A percentile compares a stretch with the other conserved stretches of the same genome.
phyloP scores from a whole-genome alignment of 2,113 vertebrate species.

The Anas platyrhynchos region DNA sequence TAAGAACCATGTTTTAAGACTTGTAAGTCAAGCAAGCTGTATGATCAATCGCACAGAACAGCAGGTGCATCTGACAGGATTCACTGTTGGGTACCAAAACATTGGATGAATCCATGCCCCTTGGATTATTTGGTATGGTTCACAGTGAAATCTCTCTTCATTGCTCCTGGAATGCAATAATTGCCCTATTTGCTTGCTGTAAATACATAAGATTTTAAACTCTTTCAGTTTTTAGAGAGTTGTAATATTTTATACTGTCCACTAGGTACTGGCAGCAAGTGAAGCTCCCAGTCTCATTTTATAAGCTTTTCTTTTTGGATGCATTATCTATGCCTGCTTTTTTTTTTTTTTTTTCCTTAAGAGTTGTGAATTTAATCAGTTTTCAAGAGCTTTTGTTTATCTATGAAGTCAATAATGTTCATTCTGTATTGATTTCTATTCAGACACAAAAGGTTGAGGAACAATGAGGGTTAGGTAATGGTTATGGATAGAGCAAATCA shows the following conservation, averaged over 20 bases:
- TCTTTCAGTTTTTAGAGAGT: background rate
- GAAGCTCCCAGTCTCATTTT: background rate
- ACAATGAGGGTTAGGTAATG: background rate
- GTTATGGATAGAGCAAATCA: background rate
- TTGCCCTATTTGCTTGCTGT: accelerated
- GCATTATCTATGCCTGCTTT: background rate
- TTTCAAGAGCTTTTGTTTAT: background rate
- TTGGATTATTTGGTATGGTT: background rate
- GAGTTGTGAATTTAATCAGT: background rate
- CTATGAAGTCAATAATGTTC: background rate
- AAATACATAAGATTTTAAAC: background rate
- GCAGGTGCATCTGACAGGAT: background rate
- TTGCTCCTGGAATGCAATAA: background rate
- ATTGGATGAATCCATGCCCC: accelerated
- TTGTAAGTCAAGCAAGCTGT: accelerated
- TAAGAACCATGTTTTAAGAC: background rate
- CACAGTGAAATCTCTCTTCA: background rate
- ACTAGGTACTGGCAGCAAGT: background rate
- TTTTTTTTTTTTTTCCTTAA: too few species aligned
- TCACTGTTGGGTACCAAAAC: background rate
- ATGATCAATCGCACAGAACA: accelerated
- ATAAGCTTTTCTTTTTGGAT: background rate
- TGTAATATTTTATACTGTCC: background rate
- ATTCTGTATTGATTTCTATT: background rate
- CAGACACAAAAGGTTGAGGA: background rate